Evolutionary conservation across 1,140 invertebrate species (phyloP).

Genomic region (Cepaea nemoralis): DNA sequence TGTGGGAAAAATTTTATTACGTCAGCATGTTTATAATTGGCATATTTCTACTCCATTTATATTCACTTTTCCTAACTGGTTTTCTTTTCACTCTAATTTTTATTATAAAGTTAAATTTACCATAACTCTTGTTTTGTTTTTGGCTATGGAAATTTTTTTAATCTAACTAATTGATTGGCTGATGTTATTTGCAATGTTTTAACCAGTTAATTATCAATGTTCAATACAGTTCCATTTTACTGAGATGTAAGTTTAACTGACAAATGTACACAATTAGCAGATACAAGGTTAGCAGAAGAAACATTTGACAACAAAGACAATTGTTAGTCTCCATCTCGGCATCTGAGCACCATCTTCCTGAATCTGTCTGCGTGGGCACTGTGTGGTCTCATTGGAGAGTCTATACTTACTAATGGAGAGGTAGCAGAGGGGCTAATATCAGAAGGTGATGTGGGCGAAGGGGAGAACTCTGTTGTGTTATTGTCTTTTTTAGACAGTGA

Average conservation of each 20-base stretch:
- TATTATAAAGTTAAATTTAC: no score
- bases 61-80: no score
- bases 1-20: no score
- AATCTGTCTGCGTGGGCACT: slow-evolving; percentile 55
- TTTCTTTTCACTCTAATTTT: no score
- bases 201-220: background rate
- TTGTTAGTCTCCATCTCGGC: slow-evolving; percentile 48
- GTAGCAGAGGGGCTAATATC: slow-evolving; percentile 6
- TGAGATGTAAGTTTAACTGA: background rate
- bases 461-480: background rate
- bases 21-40: no score
- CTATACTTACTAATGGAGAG: slow-evolving; percentile 17
- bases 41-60: no score
- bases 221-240: background rate
- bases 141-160: no score
- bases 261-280: background rate
- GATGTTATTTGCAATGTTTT: no score
- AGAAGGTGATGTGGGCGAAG: background rate
- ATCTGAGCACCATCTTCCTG: slow-evolving; percentile 58
- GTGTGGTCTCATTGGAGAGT: slow-evolving; percentile 42
- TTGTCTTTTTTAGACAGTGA: background rate
- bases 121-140: no score
- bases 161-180: no score
- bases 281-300: background rate
- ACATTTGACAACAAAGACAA: background rate